Percentiles rank a stretch among this genome's conserved stretches.
Evolutionary conservation across 2,888 invertebrate species (phyloP).

Genomic region (Syrphus vitripennis): DNA sequence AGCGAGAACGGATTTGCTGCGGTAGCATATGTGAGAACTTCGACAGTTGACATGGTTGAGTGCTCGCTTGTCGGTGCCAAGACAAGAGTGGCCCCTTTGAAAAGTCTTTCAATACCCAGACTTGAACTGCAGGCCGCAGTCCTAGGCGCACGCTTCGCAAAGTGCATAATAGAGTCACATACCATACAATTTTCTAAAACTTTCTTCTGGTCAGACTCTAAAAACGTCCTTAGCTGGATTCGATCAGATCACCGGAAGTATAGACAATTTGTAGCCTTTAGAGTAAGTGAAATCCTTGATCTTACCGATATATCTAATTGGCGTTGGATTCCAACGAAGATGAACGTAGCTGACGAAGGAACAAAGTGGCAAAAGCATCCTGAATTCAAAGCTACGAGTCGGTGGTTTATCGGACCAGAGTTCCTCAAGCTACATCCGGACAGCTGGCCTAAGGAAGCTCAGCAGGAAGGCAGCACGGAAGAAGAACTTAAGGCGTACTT

Average conservation of each 20-base stretch:
- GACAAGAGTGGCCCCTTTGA: neutral
- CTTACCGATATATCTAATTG: no score
- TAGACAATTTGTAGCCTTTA: constrained; percentile 68
- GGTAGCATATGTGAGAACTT: neutral
- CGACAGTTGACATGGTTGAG: neutral
- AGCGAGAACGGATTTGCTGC: no score
- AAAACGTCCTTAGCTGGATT: constrained; percentile 70
- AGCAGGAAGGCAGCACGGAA: neutral
- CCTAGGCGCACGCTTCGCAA: neutral
- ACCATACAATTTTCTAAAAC: neutral
- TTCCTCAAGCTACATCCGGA: constrained; percentile 20
- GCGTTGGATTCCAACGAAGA: no score
- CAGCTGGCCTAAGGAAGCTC: constrained; percentile 3
- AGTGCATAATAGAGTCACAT: no score
- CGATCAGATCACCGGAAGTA: constrained; percentile 21
- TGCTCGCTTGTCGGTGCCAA: neutral
- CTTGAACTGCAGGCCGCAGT: neutral
- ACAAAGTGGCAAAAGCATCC: no score
- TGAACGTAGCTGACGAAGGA: no score
- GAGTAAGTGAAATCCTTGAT: constrained; percentile 57
- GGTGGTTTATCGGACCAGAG: constrained; percentile 47
- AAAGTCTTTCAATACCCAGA: neutral
- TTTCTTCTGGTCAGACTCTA: constrained; percentile 73
- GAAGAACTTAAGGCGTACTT: neutral
- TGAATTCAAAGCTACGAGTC: constrained; percentile 22